phyloP scores from a whole-genome alignment of 2,797 vertebrate species.

The Oryzias sinensis region DNA sequence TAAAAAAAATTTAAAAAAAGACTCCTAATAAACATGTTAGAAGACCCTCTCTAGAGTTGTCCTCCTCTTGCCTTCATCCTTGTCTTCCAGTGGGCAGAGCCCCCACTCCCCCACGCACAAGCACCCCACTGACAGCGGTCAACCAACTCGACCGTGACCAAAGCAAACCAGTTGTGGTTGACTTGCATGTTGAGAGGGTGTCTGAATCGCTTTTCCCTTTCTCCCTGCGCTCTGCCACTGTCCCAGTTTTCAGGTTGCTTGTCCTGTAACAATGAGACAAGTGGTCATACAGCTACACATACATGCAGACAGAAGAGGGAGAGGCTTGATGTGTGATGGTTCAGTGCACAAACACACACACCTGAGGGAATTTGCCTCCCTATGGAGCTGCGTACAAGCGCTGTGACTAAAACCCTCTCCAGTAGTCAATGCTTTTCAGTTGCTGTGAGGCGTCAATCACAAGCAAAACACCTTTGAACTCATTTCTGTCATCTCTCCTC shows the following conservation, averaged over 20 bases:
- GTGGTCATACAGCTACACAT: slow-evolving; percentile 60
- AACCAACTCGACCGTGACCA: slow-evolving; percentile 69
- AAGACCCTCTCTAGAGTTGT: slow-evolving; percentile 66
- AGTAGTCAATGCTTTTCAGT: slow-evolving; percentile 25
- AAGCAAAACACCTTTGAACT: slow-evolving; percentile 18
- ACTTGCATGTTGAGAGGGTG: slow-evolving; percentile 70
- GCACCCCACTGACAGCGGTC: slow-evolving; percentile 61
- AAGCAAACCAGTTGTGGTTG: slow-evolving; percentile 77
- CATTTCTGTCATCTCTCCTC: slow-evolving; percentile 7
- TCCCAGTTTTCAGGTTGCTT: slow-evolving; percentile 73
- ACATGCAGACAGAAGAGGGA: slow-evolving; percentile 35
- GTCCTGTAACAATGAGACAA: slow-evolving; percentile 74
- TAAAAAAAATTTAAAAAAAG: slow-evolving; percentile 26
- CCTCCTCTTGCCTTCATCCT: slow-evolving; percentile 21
- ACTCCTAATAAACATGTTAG: slow-evolving; percentile 64
- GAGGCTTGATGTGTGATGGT: slow-evolving; percentile 63
- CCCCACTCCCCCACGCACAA: slow-evolving; percentile 19
- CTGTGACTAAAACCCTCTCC: slow-evolving; percentile 54
- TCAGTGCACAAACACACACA: slow-evolving; percentile 63
- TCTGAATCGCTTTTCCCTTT: slow-evolving; percentile 46
- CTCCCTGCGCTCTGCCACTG: slow-evolving; percentile 39
- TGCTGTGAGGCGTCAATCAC: slow-evolving; percentile 27
- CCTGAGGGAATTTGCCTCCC: slow-evolving; percentile 51
- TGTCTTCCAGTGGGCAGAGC: slow-evolving; percentile 48
- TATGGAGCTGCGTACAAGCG: slow-evolving; percentile 44